A percentile compares a stretch with the other conserved stretches of the same genome.
Conservation (phyloP, 2,797 vertebrate species). For the Onychomys torridus region DNA sequence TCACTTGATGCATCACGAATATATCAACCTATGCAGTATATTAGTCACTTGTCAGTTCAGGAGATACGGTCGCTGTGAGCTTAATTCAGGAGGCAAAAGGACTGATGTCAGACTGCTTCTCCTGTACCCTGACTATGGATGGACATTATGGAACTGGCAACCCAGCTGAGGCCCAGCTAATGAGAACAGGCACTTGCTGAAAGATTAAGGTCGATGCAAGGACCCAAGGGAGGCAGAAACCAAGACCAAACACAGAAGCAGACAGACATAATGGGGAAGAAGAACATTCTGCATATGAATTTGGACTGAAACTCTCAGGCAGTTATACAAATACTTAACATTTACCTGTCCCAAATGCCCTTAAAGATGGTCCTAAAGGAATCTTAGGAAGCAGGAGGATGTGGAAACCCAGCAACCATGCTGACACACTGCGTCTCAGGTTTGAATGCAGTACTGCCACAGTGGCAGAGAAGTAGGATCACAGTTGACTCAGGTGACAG, state of each 20-base stretch:
- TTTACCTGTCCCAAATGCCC: background rate
- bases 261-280: background rate
- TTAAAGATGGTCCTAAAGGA: background rate
- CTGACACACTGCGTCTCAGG: background rate
- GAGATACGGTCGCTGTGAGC: background rate
- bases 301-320: background rate
- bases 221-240: background rate
- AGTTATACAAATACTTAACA: background rate
- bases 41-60: background rate
- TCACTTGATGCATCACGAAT: background rate
- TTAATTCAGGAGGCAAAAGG: constrained; percentile 32
- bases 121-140: background rate
- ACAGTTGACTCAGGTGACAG: background rate
- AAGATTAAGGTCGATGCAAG: background rate
- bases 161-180: background rate
- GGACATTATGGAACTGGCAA: constrained; percentile 12
- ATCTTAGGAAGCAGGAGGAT: background rate
- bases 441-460: background rate
- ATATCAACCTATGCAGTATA: background rate
- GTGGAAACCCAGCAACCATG: background rate
- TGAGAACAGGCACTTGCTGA: background rate
- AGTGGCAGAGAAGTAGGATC: background rate
- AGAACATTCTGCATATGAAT: background rate
- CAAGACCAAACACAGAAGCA: constrained; percentile 7
- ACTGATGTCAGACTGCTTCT: background rate